Base-by-base conservation (phyloP, 2,113 vertebrate species). In the Nestor notabilis region DNA sequence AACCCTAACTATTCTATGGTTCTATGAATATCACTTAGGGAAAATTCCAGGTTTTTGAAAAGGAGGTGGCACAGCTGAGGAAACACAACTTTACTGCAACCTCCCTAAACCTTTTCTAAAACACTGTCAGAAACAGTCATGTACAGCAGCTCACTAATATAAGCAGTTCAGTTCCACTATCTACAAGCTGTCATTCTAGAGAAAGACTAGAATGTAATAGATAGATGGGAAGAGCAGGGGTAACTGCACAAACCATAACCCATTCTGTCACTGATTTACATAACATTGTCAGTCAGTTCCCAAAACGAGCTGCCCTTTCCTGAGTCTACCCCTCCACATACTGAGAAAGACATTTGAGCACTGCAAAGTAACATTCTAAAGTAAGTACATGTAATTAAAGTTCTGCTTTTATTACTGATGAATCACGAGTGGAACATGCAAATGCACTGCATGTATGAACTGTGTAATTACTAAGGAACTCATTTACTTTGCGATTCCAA, bases 391-490 rank as follows among this genome's bases (percentile, higher is more conserved):
- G 49, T 64, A 92, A 43, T 79, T 31, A 69, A 90, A 91, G 50
- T 90, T 69, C 39, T 44, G 61, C 69, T 89, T 92, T 83, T 90
- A 76, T 83, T 96, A 79, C 43, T 53, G 47, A 83, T 33, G 23
- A 90, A 82, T 92, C 94, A 89, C 81, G 71, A 94, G 25, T 7
- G 46, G 71, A 96, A 91, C 29, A 64, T 41, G 55, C 58, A 96
- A 97, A 96, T 69, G 17, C 6, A 1, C 64, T 65, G 66, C 58
- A 75, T 91, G 75, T 52, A 79, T 35, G 46, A 93, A 87, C 29
- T 53, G 66, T 21, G 52, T 63, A 91, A 91, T 88, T 92, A 80
- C 49, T 78, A 89, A 92, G 66, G 10, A 77, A 94, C 89, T 91
- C 1, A 75, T 63, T 91, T 46, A 71, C 41, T 91, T 95, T 91